A percentile compares a stretch with the other conserved stretches of the same genome.
Evolutionary conservation across 2,797 vertebrate species (phyloP).

Genomic region (Antrozous pallidus): DNA sequence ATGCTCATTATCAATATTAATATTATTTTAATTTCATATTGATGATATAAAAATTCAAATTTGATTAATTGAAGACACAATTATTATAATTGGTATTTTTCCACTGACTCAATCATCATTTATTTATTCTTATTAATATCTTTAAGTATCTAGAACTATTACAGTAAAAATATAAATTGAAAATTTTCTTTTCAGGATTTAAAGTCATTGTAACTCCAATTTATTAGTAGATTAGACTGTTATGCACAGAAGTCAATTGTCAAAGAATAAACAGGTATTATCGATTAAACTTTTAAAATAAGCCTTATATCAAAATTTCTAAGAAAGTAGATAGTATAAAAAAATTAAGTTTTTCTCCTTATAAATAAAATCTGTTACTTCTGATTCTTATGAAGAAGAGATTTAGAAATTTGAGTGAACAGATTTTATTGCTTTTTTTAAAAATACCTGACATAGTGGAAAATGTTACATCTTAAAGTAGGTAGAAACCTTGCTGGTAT

Average conservation of each 20-base stretch:
- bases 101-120: not conserved
- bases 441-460: not conserved
- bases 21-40: slow-evolving; percentile 10
- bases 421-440: not conserved
- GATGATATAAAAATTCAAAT: not conserved
- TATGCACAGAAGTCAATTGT: not conserved
- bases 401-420: not conserved
- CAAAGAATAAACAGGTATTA: not conserved
- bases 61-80: not conserved
- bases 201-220: not conserved
- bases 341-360: not conserved
- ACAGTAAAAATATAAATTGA: not conserved
- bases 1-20: not conserved
- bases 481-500: not conserved
- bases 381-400: not conserved
- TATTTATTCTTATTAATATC: slow-evolving; percentile 13
- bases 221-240: not conserved
- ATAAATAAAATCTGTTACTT: not conserved
- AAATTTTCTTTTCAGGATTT: not conserved
- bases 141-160: not conserved
- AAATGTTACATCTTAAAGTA: not conserved
- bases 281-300: not conserved
- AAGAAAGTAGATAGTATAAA: not conserved
- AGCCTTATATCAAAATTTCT: not conserved
- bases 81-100: not conserved